Conservation (phyloP, 2,113 vertebrate genomes). For the Elephantulus edwardii region DNA sequence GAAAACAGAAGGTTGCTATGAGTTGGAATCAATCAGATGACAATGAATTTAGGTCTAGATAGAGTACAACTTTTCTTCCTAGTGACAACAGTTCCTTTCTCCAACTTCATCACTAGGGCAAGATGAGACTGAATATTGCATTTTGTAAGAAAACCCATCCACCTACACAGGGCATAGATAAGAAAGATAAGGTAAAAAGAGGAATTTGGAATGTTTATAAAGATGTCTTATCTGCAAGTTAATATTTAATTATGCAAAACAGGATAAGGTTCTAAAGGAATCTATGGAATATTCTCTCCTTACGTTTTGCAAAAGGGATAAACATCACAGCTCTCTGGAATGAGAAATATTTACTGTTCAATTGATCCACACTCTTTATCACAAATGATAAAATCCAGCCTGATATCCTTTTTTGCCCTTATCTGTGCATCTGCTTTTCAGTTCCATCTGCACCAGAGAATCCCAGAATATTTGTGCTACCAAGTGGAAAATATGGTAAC, state of each 20-base stretch:
- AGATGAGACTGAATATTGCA: background rate
- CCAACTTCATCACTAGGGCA: background rate
- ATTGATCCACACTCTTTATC: background rate
- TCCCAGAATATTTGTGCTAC: constrained; percentile 79
- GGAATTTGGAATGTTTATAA: background rate
- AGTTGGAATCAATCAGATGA: too few relatives aligned
- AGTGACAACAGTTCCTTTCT: background rate
- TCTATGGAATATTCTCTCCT: background rate
- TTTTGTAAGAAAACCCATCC: background rate
- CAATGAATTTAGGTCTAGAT: too few relatives aligned
- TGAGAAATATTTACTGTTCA: background rate
- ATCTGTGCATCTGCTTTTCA: constrained; percentile 46
- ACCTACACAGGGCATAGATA: background rate
- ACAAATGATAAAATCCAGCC: background rate
- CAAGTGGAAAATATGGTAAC: background rate
- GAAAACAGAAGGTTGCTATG: too few relatives aligned
- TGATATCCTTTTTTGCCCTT: background rate
- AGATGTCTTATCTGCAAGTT: background rate
- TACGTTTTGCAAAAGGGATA: constrained; percentile 3
- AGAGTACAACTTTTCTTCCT: too few relatives aligned
- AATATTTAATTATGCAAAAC: background rate
- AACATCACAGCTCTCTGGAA: background rate
- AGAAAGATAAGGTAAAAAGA: background rate
- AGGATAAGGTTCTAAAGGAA: constrained; percentile 23
- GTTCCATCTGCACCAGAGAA: constrained; percentile 82